Evolutionary conservation across 2,113 vertebrate species (phyloP).

Genomic region (Accipiter virgatus): DNA sequence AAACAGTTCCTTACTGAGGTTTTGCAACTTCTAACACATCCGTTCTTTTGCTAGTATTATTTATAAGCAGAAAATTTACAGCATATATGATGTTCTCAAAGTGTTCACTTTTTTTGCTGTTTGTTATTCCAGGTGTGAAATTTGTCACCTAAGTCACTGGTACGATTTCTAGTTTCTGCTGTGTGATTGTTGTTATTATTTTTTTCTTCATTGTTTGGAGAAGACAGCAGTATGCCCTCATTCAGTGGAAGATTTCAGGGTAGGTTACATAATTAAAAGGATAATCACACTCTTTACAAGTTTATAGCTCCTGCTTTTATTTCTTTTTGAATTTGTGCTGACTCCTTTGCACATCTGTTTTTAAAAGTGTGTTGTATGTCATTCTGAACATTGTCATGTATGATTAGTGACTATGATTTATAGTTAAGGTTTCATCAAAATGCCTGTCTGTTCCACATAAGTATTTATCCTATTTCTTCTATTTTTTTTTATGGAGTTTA

Average conservation of each 20-base stretch:
- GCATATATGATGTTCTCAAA: background rate
- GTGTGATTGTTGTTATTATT: background rate
- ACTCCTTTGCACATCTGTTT: background rate
- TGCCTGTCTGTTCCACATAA: slow-evolving; percentile 41
- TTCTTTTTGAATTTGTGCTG: background rate
- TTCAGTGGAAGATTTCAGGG: background rate
- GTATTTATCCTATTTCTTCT: slow-evolving; percentile 33
- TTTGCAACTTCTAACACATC: background rate
- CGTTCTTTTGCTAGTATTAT: background rate
- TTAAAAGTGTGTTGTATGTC: background rate
- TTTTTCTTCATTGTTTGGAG: background rate
- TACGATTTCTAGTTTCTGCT: background rate
- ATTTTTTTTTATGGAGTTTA: slow-evolving; percentile 39
- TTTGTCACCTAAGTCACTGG: background rate
- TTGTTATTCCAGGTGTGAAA: background rate
- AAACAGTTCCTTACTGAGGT: background rate
- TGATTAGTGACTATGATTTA: slow-evolving; percentile 51
- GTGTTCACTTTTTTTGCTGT: background rate
- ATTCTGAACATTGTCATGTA: background rate
- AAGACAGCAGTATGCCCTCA: background rate
- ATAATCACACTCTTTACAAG: background rate
- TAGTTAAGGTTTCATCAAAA: slow-evolving; percentile 52
- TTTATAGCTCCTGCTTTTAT: background rate
- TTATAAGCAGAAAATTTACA: background rate
- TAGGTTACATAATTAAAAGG: background rate